Conservation (phyloP, 2,888 invertebrate genomes). For the Venustoraphidia nigricollis region DNA sequence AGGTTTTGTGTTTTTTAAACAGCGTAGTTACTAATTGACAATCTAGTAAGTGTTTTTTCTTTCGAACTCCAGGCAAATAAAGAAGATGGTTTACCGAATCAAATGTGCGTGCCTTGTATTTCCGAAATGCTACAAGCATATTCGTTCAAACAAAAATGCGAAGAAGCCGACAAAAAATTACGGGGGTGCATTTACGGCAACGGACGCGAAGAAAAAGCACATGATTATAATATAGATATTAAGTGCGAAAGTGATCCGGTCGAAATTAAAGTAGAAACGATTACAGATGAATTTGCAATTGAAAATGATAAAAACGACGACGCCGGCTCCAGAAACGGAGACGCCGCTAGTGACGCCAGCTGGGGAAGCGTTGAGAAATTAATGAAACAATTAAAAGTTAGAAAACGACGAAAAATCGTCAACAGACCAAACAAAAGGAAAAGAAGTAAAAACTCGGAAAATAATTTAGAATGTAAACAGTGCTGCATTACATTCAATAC, state of each 20-base stretch:
- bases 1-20: not conserved
- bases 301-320: too few relatives aligned
- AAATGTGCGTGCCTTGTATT: constrained; percentile 2
- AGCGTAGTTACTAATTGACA: not conserved
- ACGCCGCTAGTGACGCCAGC: too few relatives aligned
- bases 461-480: not conserved
- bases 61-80: not conserved
- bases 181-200: not conserved
- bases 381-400: not conserved
- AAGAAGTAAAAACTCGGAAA: not conserved
- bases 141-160: constrained; percentile 1
- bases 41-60: not conserved
- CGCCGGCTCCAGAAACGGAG: too few relatives aligned
- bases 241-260: not conserved
- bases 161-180: not conserved
- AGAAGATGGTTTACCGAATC: constrained; percentile 1
- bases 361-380: too few relatives aligned
- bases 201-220: not conserved
- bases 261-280: not conserved
- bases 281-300: not conserved
- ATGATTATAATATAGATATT: not conserved
- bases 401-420: not conserved
- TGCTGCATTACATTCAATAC: not conserved
- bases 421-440: not conserved
- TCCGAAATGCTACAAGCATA: not conserved